phyloP scores from a whole-genome alignment of 2,113 vertebrate genomes.

The Sinocyclocheilus anophthalmus region DNA sequence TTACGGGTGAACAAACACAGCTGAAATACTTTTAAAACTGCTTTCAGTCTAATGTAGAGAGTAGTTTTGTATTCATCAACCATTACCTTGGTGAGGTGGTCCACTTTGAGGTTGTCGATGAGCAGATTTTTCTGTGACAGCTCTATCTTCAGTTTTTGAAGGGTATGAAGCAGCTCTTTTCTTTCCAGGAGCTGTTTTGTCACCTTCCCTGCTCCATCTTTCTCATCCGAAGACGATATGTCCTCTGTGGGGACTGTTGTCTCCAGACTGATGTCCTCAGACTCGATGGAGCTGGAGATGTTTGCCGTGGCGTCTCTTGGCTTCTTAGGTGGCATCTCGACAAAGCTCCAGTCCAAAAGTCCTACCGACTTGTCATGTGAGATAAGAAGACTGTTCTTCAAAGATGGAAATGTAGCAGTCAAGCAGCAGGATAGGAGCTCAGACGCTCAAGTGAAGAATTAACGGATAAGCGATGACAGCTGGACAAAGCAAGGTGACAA shows the following conservation, averaged over 20 bases:
- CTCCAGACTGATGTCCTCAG: slow-evolving; percentile 95
- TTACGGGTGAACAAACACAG: too few species aligned
- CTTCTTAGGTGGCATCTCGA: slow-evolving; percentile 83
- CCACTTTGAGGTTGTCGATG: slow-evolving; percentile 93
- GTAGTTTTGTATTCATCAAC: background rate
- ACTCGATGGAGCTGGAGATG: slow-evolving; percentile 91
- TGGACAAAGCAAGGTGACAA: background rate
- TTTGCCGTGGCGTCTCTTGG: slow-evolving; percentile 77
- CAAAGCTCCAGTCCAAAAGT: background rate
- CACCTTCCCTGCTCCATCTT: slow-evolving; percentile 81
- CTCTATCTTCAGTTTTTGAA: slow-evolving; percentile 92
- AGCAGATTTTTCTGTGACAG: slow-evolving; percentile 91
- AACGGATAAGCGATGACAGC: background rate
- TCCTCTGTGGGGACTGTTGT: slow-evolving; percentile 93
- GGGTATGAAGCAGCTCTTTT: slow-evolving; percentile 88
- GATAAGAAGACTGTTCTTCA: background rate
- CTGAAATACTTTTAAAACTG: background rate
- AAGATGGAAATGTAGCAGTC: background rate
- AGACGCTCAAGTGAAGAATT: background rate
- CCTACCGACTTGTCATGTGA: background rate
- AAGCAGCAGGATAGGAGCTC: background rate
- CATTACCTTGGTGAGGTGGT: slow-evolving; percentile 89
- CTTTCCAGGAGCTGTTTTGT: slow-evolving; percentile 91
- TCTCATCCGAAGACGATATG: slow-evolving; percentile 92
- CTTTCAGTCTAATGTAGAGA: background rate